Evolutionary conservation across 2,888 invertebrate species (phyloP).

Genomic region (Hipparchia sbordonii): DNA sequence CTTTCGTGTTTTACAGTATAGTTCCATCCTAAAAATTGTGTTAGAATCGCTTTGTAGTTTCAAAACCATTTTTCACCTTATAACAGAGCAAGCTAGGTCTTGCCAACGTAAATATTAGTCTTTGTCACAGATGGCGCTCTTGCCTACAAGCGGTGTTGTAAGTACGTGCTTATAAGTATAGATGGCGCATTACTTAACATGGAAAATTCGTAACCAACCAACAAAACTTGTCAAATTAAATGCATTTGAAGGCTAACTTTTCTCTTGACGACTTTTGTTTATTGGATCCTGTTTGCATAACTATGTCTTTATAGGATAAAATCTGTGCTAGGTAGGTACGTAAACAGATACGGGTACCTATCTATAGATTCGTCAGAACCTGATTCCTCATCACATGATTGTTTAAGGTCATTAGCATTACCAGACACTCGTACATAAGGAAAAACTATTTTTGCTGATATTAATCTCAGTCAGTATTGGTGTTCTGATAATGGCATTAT

Average conservation of each 20-base stretch:
- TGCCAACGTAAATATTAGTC: neutral
- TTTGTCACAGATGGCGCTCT: constrained; percentile 13
- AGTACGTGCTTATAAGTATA: neutral
- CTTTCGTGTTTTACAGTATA: neutral
- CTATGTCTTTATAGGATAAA: too few species aligned
- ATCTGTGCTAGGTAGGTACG: too few species aligned
- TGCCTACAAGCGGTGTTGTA: too few species aligned
- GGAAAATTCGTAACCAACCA: too few species aligned
- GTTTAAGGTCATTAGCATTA: constrained; percentile 14
- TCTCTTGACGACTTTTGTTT: too few species aligned
- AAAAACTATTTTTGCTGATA: neutral
- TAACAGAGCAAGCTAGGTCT: neutral
- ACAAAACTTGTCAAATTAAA: too few species aligned
- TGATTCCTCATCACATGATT: constrained; percentile 5
- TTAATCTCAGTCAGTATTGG: neutral
- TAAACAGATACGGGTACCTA: neutral
- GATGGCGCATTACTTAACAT: neutral
- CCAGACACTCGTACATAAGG: neutral
- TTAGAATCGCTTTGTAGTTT: neutral
- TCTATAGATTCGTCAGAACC: neutral
- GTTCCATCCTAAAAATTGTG: neutral
- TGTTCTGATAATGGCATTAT: too few species aligned
- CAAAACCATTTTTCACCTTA: too few species aligned
- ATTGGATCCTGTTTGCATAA: too few species aligned
- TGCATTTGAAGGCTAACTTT: too few species aligned